These are phyloP conservation scores for Hedya salicella DNA, from an alignment of 2,888 invertebrate genomes.

Conservation along the genomic window DNA sequence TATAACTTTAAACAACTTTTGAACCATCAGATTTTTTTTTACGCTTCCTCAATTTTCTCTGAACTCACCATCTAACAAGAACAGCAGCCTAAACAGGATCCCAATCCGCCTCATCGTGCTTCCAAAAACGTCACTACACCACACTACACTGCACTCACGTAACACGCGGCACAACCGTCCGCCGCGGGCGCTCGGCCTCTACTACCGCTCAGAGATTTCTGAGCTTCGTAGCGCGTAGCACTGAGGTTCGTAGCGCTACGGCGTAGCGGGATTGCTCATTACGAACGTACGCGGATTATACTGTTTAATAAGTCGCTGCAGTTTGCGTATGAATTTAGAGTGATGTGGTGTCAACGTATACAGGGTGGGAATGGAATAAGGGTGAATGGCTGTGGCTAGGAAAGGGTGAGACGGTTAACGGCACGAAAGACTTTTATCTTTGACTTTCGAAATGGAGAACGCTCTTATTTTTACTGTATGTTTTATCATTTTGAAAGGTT, in stretches of 20 bases:
- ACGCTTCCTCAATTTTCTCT: no score
- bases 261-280: constrained; percentile 66
- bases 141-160: constrained; percentile 37
- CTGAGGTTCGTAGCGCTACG: constrained; percentile 46
- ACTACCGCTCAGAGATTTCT: no score
- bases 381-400: neutral
- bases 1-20: no score
- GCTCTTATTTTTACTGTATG: no score
- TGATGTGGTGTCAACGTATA: constrained; percentile 17
- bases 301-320: constrained; percentile 70
- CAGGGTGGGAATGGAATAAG: neutral
- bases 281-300: constrained; percentile 65
- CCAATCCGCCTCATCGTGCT: constrained; percentile 79
- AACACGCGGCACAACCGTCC: constrained; percentile 47
- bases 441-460: no score
- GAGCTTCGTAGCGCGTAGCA: constrained; percentile 36
- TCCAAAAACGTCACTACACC: constrained; percentile 53
- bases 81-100: constrained; percentile 74
- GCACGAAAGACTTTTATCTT: no score
- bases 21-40: no score
- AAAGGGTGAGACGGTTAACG: no score
- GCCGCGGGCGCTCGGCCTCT: constrained; percentile 50
- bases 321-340: constrained; percentile 58
- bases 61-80: constrained; percentile 73
- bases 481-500: no score